These are phyloP conservation scores for Ligdia adustata DNA, from an alignment of 2,888 invertebrate genomes.

Conservation along the genomic window DNA sequence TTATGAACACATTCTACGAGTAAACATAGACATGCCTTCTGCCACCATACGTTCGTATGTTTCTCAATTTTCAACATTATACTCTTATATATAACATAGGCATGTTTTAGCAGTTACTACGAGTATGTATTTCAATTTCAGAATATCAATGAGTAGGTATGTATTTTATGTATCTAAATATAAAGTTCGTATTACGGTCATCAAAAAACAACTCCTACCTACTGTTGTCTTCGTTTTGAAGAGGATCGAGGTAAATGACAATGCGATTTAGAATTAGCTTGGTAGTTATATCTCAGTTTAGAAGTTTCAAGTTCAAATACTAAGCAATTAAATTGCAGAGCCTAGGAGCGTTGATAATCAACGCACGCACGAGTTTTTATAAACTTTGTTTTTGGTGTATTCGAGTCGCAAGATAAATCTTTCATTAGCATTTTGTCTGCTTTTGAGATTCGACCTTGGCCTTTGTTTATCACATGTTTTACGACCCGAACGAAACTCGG, in stretches of 20 bases:
- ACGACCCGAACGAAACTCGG: not conserved
- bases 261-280: not conserved
- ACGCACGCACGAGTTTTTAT: not conserved
- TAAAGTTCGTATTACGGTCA: conserved; percentile 1
- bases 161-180: conserved; percentile 38
- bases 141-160: conserved; percentile 43
- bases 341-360: not conserved
- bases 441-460: conserved; percentile 21
- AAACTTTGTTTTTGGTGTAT: not conserved
- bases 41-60: conserved; percentile 31
- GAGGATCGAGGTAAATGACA: no score
- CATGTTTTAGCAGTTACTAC: no score
- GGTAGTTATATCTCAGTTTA: no score
- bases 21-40: conserved; percentile 24
- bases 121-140: conserved; percentile 44
- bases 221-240: conserved; percentile 2
- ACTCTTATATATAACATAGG: no score
- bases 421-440: conserved; percentile 12
- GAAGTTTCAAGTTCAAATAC: not conserved
- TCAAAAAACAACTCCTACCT: conserved; percentile 1
- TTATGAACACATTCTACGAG: conserved; percentile 27
- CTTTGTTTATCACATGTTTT: conserved; percentile 15
- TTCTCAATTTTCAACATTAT: conserved; percentile 41
- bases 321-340: not conserved
- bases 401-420: not conserved